phyloP scores from a whole-genome alignment of 2,113 vertebrate genomes.

The Syngnathus typhle region DNA sequence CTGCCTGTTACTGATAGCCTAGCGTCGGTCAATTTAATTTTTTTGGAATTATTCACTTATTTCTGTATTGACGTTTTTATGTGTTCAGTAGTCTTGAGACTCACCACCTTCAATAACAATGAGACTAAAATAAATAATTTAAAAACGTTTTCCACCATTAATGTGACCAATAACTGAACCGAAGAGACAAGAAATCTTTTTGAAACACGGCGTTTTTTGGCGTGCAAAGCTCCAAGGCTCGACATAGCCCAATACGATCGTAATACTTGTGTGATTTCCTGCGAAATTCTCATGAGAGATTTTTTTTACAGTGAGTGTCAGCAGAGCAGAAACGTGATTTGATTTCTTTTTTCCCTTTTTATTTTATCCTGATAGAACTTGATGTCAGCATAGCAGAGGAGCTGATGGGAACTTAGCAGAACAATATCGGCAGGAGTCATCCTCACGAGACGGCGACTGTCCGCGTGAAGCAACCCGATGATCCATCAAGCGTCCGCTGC shows the following conservation, averaged over 20 bases:
- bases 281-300: neutral
- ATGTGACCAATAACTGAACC: too few species aligned
- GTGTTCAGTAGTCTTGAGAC: too few species aligned
- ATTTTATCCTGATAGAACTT: neutral
- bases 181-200: too few species aligned
- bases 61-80: too few species aligned
- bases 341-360: neutral
- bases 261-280: slow-evolving; percentile 3
- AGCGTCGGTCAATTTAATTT: too few species aligned
- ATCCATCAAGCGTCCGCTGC: neutral
- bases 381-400: neutral
- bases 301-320: neutral
- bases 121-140: too few species aligned
- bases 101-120: too few species aligned
- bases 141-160: too few species aligned
- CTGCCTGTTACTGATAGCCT: neutral
- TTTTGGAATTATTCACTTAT: too few species aligned
- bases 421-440: neutral
- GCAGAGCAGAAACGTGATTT: neutral
- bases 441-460: neutral
- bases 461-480: neutral
- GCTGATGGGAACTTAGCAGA: neutral
- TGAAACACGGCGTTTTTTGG: neutral
- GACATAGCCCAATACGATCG: slow-evolving; percentile 2
- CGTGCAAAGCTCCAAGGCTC: neutral